Evolutionary conservation across 2,888 invertebrate genomes (phyloP).

Genomic region (Trissolcus japonicus): DNA sequence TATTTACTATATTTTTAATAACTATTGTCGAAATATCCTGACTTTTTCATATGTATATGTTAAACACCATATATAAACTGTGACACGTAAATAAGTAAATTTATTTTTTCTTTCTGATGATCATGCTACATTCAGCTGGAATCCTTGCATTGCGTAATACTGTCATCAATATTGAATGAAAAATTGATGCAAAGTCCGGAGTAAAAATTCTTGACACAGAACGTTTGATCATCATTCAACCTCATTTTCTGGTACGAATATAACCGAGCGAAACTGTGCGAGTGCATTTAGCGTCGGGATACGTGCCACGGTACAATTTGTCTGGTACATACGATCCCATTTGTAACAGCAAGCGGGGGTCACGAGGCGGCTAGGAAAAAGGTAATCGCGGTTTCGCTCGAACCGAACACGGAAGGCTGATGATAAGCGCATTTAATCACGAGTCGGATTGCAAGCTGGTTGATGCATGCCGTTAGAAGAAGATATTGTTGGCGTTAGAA

Average conservation of each 20-base stretch:
- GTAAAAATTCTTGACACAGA: not conserved
- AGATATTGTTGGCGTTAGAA: conserved; percentile 43
- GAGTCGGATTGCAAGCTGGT: conserved; percentile 24
- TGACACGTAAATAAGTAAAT: too few species aligned
- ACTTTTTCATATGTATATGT: too few species aligned
- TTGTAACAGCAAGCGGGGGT: conserved; percentile 31
- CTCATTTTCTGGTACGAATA: not conserved
- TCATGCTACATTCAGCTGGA: not conserved
- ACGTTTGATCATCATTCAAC: conserved; percentile 2
- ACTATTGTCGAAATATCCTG: too few species aligned
- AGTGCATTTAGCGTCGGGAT: conserved; percentile 27
- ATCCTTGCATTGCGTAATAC: not conserved
- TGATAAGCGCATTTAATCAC: conserved; percentile 55
- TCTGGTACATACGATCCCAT: conserved; percentile 45
- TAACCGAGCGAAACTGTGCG: conserved; percentile 3
- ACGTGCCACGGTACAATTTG: conserved; percentile 46
- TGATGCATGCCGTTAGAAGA: conserved; percentile 2
- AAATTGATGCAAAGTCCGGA: too few species aligned
- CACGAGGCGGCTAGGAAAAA: conserved; percentile 35
- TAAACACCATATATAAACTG: too few species aligned
- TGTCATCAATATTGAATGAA: not conserved
- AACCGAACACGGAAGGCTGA: conserved; percentile 44
- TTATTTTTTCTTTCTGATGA: not conserved
- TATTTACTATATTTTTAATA: too few species aligned
- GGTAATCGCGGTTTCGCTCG: conserved; percentile 35